Base-by-base conservation (phyloP, 2,113 vertebrate genomes). In the Potamarius usumacintae region DNA sequence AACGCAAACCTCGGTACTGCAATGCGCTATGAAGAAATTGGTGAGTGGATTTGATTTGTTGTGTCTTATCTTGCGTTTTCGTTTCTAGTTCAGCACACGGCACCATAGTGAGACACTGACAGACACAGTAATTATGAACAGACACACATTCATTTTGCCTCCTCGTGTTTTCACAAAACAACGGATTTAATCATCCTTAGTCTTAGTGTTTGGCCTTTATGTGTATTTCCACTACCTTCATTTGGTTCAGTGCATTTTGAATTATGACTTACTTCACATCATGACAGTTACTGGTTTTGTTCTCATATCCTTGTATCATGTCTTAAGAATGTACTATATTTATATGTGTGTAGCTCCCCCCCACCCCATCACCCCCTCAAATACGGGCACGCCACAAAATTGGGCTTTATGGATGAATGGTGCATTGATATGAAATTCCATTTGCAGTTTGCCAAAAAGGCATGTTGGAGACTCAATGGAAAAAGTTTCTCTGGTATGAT, bases 11-110 rank as follows among this genome's bases (percentile, higher is more conserved):
- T 99, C 94, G 98, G 98, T 27, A 97, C 97, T 0, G 96, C 97
- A 53, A 95, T 99, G 96, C 95, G 98, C 87, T 99, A 99, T 0
- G 98, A 99, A 92, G 98, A 99, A 93, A 99, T 99, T 0, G 98
- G 98, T 99, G 93, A 97, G 98, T 93, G 53, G 1, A 85, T 82
- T 57, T 25, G 71, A 82, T 71, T 82, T n/a, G 22, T n/a, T 25
- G 8, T 8, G 2, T 77, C 5, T 4, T 58, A 50, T 82, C 71
- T 62, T 53, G 27, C 62, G 42, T 78, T 81, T 53, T 88, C 15
- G 8, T 58, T 87, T 81, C 60, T 83, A 42, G 48, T 69, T 82
- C 69, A 57, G 50, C 63, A 25, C 18, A 58, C 53, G 60, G 42
- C 48, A 42, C 65, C 69, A 67, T 53, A 76, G 34, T 82, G 82